Conservation (phyloP, 2,888 invertebrate genomes). For the Catocala fraxini region DNA sequence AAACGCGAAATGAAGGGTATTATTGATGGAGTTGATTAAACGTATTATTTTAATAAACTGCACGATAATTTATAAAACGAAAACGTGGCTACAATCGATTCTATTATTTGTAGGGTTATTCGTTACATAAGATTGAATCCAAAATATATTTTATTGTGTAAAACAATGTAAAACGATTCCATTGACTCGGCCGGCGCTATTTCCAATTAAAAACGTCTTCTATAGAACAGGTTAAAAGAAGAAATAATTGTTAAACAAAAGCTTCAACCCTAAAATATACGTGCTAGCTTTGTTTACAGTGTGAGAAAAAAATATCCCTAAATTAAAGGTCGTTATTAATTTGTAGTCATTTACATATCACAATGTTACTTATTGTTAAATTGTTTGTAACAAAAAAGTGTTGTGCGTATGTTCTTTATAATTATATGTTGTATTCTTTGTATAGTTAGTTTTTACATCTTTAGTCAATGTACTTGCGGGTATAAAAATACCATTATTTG, state of each 20-base stretch:
- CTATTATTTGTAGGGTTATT: constrained; percentile 11
- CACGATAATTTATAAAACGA: constrained; percentile 7
- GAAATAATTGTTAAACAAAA: constrained; percentile 46
- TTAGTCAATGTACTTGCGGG: constrained; percentile 10
- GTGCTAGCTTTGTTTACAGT: constrained; percentile 69
- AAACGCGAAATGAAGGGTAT: constrained; percentile 25
- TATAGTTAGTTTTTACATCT: constrained; percentile 10
- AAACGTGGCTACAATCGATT: neutral
- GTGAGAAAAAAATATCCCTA: constrained; percentile 71
- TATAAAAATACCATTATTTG: constrained; percentile 19
- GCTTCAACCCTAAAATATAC: constrained; percentile 36
- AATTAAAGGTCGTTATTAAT: constrained; percentile 56
- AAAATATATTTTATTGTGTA: neutral
- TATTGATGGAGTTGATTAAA: constrained; percentile 27
- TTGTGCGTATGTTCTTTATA: constrained; percentile 19
- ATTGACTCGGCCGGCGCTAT: constrained; percentile 2
- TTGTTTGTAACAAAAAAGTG: constrained; percentile 23
- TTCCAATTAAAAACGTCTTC: constrained; percentile 27
- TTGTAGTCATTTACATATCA: constrained; percentile 44
- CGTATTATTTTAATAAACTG: constrained; percentile 1
- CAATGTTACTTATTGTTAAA: constrained; percentile 19
- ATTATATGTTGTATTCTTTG: constrained; percentile 7
- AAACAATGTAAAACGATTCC: constrained; percentile 4
- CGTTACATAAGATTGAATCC: neutral
- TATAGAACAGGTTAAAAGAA: constrained; percentile 38